Evolutionary conservation across 2,888 invertebrate species (phyloP), one percentile per base, ranked within the genome.

Genomic region (Agriopis leucophaearia): DNA sequence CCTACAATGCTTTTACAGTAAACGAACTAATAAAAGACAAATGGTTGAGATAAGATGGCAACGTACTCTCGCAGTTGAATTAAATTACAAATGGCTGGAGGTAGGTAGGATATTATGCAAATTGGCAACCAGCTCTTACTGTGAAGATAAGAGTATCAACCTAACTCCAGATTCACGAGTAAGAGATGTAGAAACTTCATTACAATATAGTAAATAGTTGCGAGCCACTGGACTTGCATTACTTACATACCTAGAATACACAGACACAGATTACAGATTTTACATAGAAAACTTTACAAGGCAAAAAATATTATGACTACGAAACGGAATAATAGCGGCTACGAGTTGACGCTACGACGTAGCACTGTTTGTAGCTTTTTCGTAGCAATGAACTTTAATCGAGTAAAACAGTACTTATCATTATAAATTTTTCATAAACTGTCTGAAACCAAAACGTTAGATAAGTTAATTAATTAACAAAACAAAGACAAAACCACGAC

Each of bases 51-150:
- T 73, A 75, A 69, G 54, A 54, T 54, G 38, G 60, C 51, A 73
- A 71, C 71, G 65, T 78, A 80, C 76, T 76, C 76, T 78, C 78
- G 77, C 77, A 78, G 77, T 83, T 75, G 81, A 85, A 87, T 86
- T 86, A 82, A 85, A 87, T 85, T 80, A 84, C 84, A 85, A 84
- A 86, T 85, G 78, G 70, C 73, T 76, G 72, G 76, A 78, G 78
- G 81, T 82, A 80, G 81, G 80, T 83, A 79, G 78, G 79, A 84
- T 82, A 82, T 87, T 86, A 87, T 85, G 87, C 79, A 85, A 87
- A 87, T 84, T 73, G 78, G 65, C 71, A 68, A 59, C 69, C 68
- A 72, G 75, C 79, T 81, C 81, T 80, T 80, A 79, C 77, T 64
- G 52, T 38, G 27, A 61, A 71, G 73, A 73, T 74, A 77, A 77